Evolutionary conservation across 2,797 vertebrate species (phyloP).

Genomic region (Lutjanus argentimaculatus): DNA sequence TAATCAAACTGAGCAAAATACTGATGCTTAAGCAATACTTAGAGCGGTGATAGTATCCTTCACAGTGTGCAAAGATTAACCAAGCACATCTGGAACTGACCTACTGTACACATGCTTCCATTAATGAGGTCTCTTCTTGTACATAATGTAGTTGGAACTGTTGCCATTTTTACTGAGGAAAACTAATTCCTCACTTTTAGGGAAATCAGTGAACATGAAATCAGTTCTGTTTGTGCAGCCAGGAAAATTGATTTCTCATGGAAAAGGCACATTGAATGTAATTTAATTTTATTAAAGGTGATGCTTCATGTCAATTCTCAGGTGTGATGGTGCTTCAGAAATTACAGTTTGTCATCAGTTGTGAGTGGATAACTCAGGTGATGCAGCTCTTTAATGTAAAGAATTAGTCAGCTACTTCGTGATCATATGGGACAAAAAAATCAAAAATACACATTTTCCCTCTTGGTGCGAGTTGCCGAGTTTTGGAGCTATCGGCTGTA

Average conservation of each 20-base stretch:
- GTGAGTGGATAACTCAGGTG: neutral
- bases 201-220: constrained; percentile 65
- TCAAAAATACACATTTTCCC: too few relatives aligned
- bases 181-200: constrained; percentile 51
- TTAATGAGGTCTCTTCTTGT: constrained; percentile 71
- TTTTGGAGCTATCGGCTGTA: too few relatives aligned
- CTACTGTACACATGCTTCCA: constrained; percentile 73
- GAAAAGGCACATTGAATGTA: constrained; percentile 80
- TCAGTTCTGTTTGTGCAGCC: constrained; percentile 73
- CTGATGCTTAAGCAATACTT: constrained; percentile 81
- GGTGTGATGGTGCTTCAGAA: constrained; percentile 42
- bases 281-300: constrained; percentile 83
- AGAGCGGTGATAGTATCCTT: constrained; percentile 61
- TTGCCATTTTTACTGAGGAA: constrained; percentile 75
- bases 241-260: constrained; percentile 68
- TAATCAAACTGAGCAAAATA: constrained; percentile 71
- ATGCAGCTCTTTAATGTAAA: neutral
- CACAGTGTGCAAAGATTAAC: constrained; percentile 60
- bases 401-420: neutral
- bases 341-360: neutral
- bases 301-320: constrained; percentile 75
- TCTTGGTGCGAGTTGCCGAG: too few relatives aligned
- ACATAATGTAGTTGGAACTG: constrained; percentile 70
- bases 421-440: too few relatives aligned
- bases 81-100: constrained; percentile 66